Evolutionary conservation across 2,113 vertebrate species (phyloP).

Genomic region (Daboia siamensis): DNA sequence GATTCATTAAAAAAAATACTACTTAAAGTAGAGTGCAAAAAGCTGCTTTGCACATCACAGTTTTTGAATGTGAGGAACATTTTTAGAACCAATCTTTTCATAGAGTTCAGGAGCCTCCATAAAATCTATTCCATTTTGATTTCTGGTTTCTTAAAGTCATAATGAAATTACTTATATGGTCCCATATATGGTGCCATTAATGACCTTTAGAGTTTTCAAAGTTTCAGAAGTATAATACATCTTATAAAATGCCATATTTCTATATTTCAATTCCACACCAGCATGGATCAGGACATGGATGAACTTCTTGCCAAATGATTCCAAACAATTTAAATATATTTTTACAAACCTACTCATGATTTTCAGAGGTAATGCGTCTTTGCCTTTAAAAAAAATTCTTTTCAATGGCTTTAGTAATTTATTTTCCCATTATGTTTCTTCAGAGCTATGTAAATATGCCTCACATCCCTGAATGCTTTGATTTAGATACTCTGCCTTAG

Average conservation of each 20-base stretch:
- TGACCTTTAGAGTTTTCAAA: neutral
- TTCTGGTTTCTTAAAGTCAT: neutral
- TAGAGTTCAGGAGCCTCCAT: neutral
- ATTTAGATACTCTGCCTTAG: neutral
- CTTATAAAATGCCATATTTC: neutral
- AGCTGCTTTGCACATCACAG: neutral
- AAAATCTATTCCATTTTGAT: neutral
- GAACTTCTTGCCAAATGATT: neutral
- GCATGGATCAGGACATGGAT: neutral
- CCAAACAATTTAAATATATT: neutral
- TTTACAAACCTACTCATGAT: neutral
- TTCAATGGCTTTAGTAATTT: neutral
- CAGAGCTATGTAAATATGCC: constrained; percentile 19
- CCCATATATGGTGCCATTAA: neutral
- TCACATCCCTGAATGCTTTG: constrained; percentile 9
- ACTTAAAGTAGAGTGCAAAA: neutral
- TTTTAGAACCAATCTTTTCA: neutral
- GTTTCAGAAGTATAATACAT: neutral
- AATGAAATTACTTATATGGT: neutral
- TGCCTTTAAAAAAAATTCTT: neutral
- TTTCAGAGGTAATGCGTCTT: neutral
- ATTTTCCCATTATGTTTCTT: constrained; percentile 21
- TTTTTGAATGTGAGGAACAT: neutral
- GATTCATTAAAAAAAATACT: neutral
- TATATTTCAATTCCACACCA: neutral